These are phyloP conservation scores for Cheilosia vernalis DNA, from an alignment of 2,888 invertebrate genomes.

Conservation along the genomic window DNA sequence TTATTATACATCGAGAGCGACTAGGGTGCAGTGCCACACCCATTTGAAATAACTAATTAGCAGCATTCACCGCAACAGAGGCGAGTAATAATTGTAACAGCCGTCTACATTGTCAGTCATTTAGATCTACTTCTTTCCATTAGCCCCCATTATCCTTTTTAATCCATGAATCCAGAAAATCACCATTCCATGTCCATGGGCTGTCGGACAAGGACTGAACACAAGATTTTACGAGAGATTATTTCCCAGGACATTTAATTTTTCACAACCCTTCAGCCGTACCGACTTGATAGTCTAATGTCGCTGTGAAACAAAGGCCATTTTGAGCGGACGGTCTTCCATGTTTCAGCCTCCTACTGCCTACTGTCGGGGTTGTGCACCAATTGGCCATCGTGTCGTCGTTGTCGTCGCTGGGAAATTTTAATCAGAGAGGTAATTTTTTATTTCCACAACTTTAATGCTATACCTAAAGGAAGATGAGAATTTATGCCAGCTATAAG, in stretches of 20 bases:
- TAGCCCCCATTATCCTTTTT: slow-evolving; percentile 67
- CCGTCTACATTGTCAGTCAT: slow-evolving; percentile 62
- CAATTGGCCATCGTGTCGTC: slow-evolving; percentile 19
- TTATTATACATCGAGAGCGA: slow-evolving; percentile 45
- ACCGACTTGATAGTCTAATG: slow-evolving; percentile 66
- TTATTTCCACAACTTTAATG: slow-evolving; percentile 56
- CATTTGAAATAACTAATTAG: slow-evolving; percentile 59
- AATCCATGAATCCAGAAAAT: slow-evolving; percentile 73
- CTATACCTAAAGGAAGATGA: slow-evolving; percentile 40
- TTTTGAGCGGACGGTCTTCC: slow-evolving; percentile 59
- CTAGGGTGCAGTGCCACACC: slow-evolving; percentile 35
- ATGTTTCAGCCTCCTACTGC: slow-evolving; percentile 18
- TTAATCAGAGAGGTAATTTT: slow-evolving; percentile 71
- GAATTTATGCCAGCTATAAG: slow-evolving; percentile 50
- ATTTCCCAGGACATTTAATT: slow-evolving; percentile 73
- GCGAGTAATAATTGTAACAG: slow-evolving; percentile 34
- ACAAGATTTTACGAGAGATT: slow-evolving; percentile 75
- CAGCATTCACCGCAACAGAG: slow-evolving; percentile 44
- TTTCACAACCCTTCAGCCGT: slow-evolving; percentile 72
- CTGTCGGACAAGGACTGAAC: slow-evolving; percentile 72
- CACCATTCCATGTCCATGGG: slow-evolving; percentile 72
- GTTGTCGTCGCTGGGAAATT: slow-evolving; percentile 49
- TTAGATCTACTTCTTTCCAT: slow-evolving; percentile 62
- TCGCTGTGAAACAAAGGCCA: slow-evolving; percentile 63
- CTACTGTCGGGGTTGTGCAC: slow-evolving; percentile 16